A percentile compares a stretch with the other conserved stretches of the same genome.
phyloP scores from a whole-genome alignment of 2,797 vertebrate species.

The Peromyscus eremicus region DNA sequence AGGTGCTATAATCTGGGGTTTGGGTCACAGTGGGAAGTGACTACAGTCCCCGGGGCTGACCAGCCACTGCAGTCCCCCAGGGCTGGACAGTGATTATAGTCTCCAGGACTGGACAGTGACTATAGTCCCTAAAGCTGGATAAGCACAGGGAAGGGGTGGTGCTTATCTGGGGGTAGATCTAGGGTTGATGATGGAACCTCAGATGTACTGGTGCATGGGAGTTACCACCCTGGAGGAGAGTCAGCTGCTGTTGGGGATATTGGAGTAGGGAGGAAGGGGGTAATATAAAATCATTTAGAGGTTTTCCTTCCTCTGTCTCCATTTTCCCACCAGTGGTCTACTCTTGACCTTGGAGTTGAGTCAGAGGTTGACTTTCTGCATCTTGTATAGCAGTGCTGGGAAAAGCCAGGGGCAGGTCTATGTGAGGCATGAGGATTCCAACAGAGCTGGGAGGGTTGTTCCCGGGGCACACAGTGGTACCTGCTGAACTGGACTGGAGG shows the following conservation, averaged over 20 bases:
- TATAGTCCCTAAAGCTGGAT: neutral
- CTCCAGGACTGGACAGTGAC: neutral
- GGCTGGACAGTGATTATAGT: neutral
- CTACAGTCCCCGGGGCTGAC: neutral
- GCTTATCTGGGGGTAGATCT: neutral
- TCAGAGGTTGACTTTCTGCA: conserved; percentile 1
- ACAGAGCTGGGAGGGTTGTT: neutral
- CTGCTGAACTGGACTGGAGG: neutral
- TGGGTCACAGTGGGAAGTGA: neutral
- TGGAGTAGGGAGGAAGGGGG: neutral
- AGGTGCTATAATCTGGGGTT: neutral
- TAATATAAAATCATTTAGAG: neutral
- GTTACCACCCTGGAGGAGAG: neutral
- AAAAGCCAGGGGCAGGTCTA: neutral
- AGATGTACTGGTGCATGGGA: neutral
- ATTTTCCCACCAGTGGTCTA: neutral
- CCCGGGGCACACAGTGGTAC: neutral
- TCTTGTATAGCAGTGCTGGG: neutral
- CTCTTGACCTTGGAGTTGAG: neutral
- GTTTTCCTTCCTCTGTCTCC: neutral
- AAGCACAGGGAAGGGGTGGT: neutral
- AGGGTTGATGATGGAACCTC: neutral
- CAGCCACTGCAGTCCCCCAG: neutral
- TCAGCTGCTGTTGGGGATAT: neutral
- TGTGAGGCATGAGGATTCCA: neutral